A percentile compares a stretch with the other conserved stretches of the same genome.
Evolutionary conservation across 30 jellyfish, hydroid and myxozoan genomes (phyloP).

Genomic region (Turritopsis rubra): DNA sequence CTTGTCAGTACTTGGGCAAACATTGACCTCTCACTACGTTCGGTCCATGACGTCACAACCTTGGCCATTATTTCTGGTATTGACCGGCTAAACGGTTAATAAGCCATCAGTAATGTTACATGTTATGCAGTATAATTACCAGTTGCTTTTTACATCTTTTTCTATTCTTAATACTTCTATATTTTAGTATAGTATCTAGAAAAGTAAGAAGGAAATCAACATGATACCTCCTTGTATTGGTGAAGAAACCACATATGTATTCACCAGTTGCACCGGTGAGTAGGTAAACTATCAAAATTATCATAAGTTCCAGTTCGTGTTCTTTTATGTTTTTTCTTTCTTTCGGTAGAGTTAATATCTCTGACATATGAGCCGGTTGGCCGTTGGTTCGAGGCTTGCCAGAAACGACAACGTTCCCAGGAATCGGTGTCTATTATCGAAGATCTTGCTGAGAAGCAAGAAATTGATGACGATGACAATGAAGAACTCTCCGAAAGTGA

Average conservation of each 20-base stretch:
- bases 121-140: too few relatives aligned
- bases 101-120: too few relatives aligned
- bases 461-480: constrained; percentile 44
- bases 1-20: too few relatives aligned
- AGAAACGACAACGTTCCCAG: constrained; percentile 62
- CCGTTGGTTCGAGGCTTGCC: constrained; percentile 89
- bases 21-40: too few relatives aligned
- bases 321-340: neutral
- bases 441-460: constrained; percentile 36
- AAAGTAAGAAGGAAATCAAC: neutral
- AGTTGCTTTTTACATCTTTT: neutral
- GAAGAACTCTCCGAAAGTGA: constrained; percentile 62
- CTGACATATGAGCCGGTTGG: constrained; percentile 89
- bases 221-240: neutral
- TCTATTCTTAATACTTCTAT: neutral
- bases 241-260: neutral
- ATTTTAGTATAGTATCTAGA: neutral
- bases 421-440: constrained; percentile 54
- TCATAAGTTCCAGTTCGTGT: neutral
- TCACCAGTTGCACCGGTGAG: neutral
- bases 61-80: too few relatives aligned
- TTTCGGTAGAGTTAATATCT: constrained; percentile 7
- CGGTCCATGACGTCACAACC: too few relatives aligned
- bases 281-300: neutral
- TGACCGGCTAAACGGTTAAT: too few relatives aligned